A percentile compares a stretch with the other conserved stretches of the same genome.
Evolutionary conservation across 2,113 vertebrate species (phyloP).

Genomic region (Phrynosoma platyrhinos): DNA sequence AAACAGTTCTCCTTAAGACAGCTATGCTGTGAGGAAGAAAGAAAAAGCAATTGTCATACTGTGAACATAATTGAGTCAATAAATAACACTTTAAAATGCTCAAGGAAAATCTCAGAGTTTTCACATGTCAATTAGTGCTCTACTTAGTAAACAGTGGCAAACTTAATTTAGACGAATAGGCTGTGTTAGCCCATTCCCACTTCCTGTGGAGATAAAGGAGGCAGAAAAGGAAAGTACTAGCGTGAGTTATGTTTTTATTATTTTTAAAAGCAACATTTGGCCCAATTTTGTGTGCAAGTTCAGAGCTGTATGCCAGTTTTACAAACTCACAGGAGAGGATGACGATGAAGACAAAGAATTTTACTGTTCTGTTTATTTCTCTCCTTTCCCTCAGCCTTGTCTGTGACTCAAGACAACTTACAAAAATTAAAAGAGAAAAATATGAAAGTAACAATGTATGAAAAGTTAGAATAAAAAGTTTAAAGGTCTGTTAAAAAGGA

Average conservation of each 20-base stretch:
- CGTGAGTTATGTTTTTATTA: neutral
- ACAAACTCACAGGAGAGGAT: too few species aligned
- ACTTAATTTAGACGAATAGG: conserved; percentile 43
- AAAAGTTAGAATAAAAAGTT: too few species aligned
- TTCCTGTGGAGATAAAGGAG: conserved; percentile 10
- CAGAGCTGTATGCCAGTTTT: neutral
- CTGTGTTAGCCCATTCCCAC: neutral
- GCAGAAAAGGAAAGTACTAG: neutral
- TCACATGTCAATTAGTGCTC: conserved; percentile 56
- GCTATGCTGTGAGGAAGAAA: conserved; percentile 28
- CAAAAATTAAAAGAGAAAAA: too few species aligned
- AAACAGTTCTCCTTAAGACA: conserved; percentile 30
- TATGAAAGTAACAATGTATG: too few species aligned
- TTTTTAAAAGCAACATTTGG: neutral
- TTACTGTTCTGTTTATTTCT: neutral
- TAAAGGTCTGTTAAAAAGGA: too few species aligned
- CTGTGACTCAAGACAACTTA: too few species aligned
- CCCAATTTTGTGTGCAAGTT: neutral
- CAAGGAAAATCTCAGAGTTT: conserved; percentile 54
- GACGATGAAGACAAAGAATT: neutral
- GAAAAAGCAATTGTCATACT: conserved; percentile 55
- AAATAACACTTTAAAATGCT: conserved; percentile 65
- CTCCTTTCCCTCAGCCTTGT: too few species aligned
- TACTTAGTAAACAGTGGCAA: conserved; percentile 40
- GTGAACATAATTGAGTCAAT: conserved; percentile 69